Base-by-base conservation (phyloP, 2,888 invertebrate species). In the Napeogenes sylphis region DNA sequence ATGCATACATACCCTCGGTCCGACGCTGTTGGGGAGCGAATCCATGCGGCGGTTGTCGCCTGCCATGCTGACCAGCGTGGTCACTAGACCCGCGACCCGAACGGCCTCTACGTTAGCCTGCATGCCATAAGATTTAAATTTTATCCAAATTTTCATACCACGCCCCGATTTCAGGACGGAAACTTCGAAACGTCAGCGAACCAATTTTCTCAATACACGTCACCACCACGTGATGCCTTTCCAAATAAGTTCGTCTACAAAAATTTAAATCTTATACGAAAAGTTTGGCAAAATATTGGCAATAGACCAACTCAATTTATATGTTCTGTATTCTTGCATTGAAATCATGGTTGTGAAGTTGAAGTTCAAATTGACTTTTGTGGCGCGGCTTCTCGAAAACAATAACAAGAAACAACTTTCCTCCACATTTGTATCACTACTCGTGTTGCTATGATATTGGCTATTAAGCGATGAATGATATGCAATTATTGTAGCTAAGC, bases 31-130 rank as follows among this genome's bases (percentile, higher is more conserved):
- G 59, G 90, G 90, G 71, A 90, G 81, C 61, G 87, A 83, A 76
- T 89, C 87, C 91, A 91, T 88, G 75, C 91, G 84, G 75, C 85
- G 78, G 84, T 83, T 83, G 91, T 93, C 93, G 56, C 94, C 94
- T 66, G 95, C 94, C 79, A 95, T 95, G 90, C 94, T 95, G 83
- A 96, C 95, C 84, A 96, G 92, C 73, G 95, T 95, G 74, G 96
- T 95, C 79, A 96, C 94, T 79, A 96, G 92, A 71, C 95, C 95
- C 68, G 96, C 95, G 78, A 96, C 95, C 75, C 95, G 92, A 66
- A 96, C 95, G 77, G 95, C 95, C 84, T 95, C 95, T 83, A 95
- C 94, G 90, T 95, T 95, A 75, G 95, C 95, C 90, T 91, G 90
- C 87, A 90, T 88, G 89, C 90, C 79, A 84, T 87, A 89, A 90